Evolutionary conservation across 2,888 invertebrate species (phyloP).

Genomic region (Cancer borealis): DNA sequence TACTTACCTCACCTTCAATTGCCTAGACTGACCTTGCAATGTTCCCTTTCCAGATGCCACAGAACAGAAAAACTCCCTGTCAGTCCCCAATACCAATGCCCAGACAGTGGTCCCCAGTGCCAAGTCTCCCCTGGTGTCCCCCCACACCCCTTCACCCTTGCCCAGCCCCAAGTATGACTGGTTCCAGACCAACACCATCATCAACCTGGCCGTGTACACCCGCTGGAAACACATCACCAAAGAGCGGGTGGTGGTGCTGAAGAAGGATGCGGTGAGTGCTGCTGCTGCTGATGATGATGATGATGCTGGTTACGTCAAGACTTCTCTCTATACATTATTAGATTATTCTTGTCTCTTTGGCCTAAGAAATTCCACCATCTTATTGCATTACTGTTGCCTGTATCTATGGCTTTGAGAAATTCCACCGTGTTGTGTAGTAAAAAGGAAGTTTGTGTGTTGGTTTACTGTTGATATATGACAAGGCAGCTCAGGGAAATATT

Average conservation of each 20-base stretch:
- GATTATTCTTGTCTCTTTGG: neutral
- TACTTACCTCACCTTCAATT: too few relatives aligned
- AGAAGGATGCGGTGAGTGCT: conserved; percentile 71
- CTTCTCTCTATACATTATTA: neutral
- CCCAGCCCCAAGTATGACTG: conserved; percentile 80
- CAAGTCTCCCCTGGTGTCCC: neutral
- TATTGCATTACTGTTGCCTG: neutral
- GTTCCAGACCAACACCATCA: conserved; percentile 80
- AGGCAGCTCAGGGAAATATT: neutral
- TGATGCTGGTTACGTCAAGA: neutral
- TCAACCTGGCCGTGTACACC: conserved; percentile 81
- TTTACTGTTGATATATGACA: neutral
- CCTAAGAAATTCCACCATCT: neutral
- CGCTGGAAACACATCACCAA: conserved; percentile 79
- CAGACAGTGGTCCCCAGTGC: neutral
- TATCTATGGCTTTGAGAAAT: neutral
- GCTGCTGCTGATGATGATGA: neutral
- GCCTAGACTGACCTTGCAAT: neutral
- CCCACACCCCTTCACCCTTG: conserved; percentile 59
- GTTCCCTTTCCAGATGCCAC: neutral
- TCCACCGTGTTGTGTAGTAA: neutral
- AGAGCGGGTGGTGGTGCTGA: conserved; percentile 79
- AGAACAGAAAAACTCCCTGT: conserved; percentile 29
- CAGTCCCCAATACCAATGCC: neutral
- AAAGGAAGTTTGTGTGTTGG: neutral